A percentile compares a stretch with the other conserved stretches of the same genome.
Evolutionary conservation across 2,888 invertebrate species (phyloP).

Genomic region (Poecilus cupreus): DNA sequence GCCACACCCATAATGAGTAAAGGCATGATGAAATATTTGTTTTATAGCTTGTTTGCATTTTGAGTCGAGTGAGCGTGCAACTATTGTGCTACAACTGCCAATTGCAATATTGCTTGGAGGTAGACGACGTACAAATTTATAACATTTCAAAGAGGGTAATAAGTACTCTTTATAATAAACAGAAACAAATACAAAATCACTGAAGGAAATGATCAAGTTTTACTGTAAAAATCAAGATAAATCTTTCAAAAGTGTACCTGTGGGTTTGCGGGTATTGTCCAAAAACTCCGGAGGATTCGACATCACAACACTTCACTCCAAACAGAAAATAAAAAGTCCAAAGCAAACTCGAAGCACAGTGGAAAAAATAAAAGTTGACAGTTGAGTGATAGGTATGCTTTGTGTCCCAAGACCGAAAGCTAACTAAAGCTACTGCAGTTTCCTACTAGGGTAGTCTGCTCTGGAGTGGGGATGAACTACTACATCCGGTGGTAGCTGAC

Average conservation of each 20-base stretch:
- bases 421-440: constrained; percentile 52
- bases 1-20: no score
- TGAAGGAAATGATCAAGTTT: no score
- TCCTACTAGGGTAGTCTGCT: constrained; percentile 51
- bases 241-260: neutral
- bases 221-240: no score
- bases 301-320: neutral
- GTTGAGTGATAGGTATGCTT: constrained; percentile 50
- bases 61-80: no score
- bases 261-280: neutral
- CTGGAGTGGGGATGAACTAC: constrained; percentile 44
- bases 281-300: neutral
- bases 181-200: no score
- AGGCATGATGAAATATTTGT: no score
- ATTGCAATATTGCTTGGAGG: no score
- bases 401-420: constrained; percentile 44
- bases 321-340: neutral
- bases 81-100: no score
- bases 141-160: no score
- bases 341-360: neutral
- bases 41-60: no score
- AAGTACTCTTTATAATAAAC: no score
- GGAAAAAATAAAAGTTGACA: constrained; percentile 22
- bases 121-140: no score
- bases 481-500: constrained; percentile 53